Evolutionary conservation across 2,113 vertebrate genomes (phyloP).

Genomic region (Paradisaea rubra): DNA sequence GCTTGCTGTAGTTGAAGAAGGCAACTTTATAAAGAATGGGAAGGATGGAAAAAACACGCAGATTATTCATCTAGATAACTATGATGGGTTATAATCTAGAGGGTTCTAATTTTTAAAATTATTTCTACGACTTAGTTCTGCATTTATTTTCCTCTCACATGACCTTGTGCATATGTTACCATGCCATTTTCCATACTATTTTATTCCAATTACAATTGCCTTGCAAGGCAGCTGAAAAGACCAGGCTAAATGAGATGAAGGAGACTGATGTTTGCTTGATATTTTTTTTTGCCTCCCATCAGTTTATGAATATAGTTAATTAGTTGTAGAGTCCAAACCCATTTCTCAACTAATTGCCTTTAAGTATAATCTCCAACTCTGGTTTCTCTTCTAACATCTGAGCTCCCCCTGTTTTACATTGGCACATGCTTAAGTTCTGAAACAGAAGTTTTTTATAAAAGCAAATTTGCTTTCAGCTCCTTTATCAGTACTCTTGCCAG

Average conservation of each 20-base stretch:
- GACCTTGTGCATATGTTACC: neutral
- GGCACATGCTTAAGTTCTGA: neutral
- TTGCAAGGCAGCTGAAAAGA: neutral
- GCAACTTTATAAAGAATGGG: neutral
- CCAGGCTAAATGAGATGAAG: neutral
- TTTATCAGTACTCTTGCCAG: neutral
- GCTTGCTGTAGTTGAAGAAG: neutral
- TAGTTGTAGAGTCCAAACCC: neutral
- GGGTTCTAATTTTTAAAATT: neutral
- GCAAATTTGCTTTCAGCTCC: neutral
- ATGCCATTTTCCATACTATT: neutral
- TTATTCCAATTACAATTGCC: neutral
- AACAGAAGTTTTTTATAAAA: neutral
- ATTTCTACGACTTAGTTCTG: neutral
- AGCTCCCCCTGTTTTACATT: neutral
- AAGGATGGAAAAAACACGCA: neutral
- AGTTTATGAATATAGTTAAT: neutral
- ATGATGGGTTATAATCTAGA: neutral
- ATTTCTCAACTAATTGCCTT: neutral
- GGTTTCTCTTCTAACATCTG: neutral
- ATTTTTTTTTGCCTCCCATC: no score
- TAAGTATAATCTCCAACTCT: neutral
- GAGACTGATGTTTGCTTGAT: neutral
- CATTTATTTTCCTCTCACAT: neutral
- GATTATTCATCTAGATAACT: neutral